These are phyloP conservation scores for Adoxophyes honmai DNA, from an alignment of 1,140 invertebrate genomes.

Conservation along the genomic window DNA sequence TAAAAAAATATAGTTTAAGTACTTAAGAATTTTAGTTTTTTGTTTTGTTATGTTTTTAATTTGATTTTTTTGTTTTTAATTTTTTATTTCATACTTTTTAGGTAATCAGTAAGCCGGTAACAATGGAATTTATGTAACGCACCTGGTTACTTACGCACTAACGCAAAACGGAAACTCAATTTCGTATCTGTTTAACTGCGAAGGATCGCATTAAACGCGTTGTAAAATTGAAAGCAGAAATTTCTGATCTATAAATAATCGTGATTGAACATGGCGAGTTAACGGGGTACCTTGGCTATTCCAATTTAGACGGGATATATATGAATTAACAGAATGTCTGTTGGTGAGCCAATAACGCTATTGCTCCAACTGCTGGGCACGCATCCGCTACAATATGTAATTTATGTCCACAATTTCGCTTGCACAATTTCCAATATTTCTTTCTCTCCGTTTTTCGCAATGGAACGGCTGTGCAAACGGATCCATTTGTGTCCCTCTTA, in stretches of 20 bases:
- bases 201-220: slow-evolving; percentile 35
- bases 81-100: too few relatives aligned
- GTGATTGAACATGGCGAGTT: background rate
- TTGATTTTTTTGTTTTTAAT: too few relatives aligned
- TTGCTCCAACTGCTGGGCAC: too few relatives aligned
- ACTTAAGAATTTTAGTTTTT: too few relatives aligned
- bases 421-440: background rate
- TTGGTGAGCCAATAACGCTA: too few relatives aligned
- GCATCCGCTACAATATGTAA: background rate
- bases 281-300: background rate
- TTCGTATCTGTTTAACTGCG: slow-evolving; percentile 29
- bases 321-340: too few relatives aligned
- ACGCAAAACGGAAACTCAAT: slow-evolving; percentile 35
- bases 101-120: slow-evolving; percentile 28
- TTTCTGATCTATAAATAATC: background rate
- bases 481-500: background rate
- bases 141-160: slow-evolving; percentile 40
- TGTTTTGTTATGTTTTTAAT: too few relatives aligned
- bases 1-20: too few relatives aligned
- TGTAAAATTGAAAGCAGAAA: slow-evolving; percentile 11
- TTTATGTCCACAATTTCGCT: slow-evolving; percentile 1
- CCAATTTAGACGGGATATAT: too few relatives aligned
- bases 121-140: slow-evolving; percentile 51
- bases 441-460: background rate
- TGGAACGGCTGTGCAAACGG: too few relatives aligned